Evolutionary conservation across 2,888 invertebrate genomes (phyloP), one percentile per base, ranked within the genome.

Genomic region (Phlogophora meticulosa): DNA sequence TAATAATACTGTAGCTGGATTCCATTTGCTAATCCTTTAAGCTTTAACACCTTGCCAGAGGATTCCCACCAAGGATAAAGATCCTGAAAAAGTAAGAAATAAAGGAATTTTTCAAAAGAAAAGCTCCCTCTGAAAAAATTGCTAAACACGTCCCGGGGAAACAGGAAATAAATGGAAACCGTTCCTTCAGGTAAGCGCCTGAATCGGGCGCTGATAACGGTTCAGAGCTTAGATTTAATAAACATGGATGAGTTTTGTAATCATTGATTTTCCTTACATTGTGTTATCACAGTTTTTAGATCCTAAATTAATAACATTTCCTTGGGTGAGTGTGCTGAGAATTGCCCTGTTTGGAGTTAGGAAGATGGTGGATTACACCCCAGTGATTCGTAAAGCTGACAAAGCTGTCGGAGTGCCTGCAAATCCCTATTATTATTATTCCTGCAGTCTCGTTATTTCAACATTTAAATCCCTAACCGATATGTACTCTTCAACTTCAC

Each of bases 91-190:
- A 65, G 56, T 51, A 67, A 66, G 57, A 75, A 71, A 66, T 52
- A 73, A 55, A 62, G 42, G 46, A 51, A 48, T 69, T 61, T 64
- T 52, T 67, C 55, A 70, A 72, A 73, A 71, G 63, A 82, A 84
- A 85, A 85, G 74, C 79, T 72, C 15, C n/a, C 58, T 77, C 73
- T 73, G 78, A 80, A 81, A 85, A 86, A 84, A 86, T 81, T 57
- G 81, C 80, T 79, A 82, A 83, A 81, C 83, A 82, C 82, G 81
- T 76, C 68, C 65, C 66, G 66, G 62, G 73, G 69, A 82, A 80
- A 81, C 82, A 82, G 80, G 83, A 80, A 83, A 85, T 86, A 87
- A 86, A 86, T 83, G 81, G 84, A 77, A 80, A 73, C 80, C 80
- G 76, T 86, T 81, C 85, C 79, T 80, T 78, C 85, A 86, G 87